A percentile compares a stretch with the other conserved stretches of the same genome.
These are phyloP conservation scores for Tangara arthus DNA, from an alignment of 2,797 vertebrate genomes.

Conservation along the genomic window DNA sequence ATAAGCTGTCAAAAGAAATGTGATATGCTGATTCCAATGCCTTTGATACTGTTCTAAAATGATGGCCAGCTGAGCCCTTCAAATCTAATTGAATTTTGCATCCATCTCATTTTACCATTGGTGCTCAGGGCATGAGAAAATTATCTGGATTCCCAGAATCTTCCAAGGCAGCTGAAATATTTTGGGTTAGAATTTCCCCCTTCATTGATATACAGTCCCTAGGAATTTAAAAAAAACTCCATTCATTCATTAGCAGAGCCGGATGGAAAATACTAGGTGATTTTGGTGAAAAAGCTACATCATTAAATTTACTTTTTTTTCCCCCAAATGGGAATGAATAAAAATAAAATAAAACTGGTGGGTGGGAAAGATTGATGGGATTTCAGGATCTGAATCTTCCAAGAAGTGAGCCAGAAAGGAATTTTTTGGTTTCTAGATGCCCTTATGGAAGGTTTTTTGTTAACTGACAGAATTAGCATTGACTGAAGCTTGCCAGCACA, in stretches of 20 bases:
- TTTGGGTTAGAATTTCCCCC: not conserved
- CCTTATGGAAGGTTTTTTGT: not conserved
- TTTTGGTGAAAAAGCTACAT: not conserved
- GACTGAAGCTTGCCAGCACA: conserved; percentile 1
- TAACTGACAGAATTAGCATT: conserved; percentile 7
- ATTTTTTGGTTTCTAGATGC: not conserved
- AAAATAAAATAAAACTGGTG: not conserved
- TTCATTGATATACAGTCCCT: not conserved
- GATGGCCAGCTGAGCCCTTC: conserved; percentile 54
- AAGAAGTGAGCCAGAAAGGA: not conserved
- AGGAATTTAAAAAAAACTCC: not conserved
- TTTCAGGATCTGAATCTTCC: not conserved
- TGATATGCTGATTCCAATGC: not conserved
- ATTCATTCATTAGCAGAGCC: not conserved
- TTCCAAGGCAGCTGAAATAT: conserved; percentile 21
- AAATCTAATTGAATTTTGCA: conserved; percentile 54
- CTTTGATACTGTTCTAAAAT: conserved; percentile 50
- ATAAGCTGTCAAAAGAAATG: conserved; percentile 15
- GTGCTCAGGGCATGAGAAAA: not conserved
- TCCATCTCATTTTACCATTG: conserved; percentile 22
- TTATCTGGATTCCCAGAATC: conserved; percentile 1
- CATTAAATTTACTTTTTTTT: not conserved
- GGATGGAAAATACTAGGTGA: not conserved
- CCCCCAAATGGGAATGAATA: not conserved
- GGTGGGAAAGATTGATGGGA: not conserved